phyloP scores from a whole-genome alignment of 2,113 vertebrate species.

The Dolichotis patagonum region DNA sequence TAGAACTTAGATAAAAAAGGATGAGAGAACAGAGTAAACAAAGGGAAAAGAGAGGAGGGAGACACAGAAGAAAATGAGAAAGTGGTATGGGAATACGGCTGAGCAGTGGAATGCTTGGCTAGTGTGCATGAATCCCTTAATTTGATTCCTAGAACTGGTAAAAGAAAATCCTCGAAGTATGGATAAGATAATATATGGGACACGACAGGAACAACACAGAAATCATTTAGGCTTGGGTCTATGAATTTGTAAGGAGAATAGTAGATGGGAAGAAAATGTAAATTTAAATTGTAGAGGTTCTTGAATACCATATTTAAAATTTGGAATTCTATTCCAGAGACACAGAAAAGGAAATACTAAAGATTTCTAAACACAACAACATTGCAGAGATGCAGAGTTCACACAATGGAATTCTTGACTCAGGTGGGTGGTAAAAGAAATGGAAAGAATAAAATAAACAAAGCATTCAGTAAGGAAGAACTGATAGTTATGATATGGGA shows the following conservation, averaged over 20 bases:
- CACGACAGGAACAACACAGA: neutral
- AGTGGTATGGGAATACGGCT: neutral
- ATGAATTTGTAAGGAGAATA: neutral
- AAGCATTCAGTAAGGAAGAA: slow-evolving; percentile 40
- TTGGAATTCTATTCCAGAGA: slow-evolving; percentile 22
- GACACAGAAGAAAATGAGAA: neutral
- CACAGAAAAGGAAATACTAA: neutral
- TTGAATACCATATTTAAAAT: slow-evolving; percentile 11
- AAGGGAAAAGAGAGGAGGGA: neutral
- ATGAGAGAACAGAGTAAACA: neutral
- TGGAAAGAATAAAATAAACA: slow-evolving; percentile 18
- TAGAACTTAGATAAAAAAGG: neutral
- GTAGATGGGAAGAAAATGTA: slow-evolving; percentile 7
- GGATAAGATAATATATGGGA: neutral
- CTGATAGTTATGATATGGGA: neutral
- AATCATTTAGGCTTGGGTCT: neutral
- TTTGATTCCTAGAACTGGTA: neutral
- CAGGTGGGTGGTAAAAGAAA: neutral
- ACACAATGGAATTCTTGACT: slow-evolving; percentile 27
- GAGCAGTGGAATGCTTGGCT: neutral
- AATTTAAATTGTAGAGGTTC: neutral
- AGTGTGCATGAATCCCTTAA: neutral
- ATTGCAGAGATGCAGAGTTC: neutral
- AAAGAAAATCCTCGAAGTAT: neutral
- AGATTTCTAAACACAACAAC: slow-evolving; percentile 38